Evolutionary conservation across 2,797 vertebrate genomes (phyloP).

Genomic region (Taeniopygia guttata): DNA sequence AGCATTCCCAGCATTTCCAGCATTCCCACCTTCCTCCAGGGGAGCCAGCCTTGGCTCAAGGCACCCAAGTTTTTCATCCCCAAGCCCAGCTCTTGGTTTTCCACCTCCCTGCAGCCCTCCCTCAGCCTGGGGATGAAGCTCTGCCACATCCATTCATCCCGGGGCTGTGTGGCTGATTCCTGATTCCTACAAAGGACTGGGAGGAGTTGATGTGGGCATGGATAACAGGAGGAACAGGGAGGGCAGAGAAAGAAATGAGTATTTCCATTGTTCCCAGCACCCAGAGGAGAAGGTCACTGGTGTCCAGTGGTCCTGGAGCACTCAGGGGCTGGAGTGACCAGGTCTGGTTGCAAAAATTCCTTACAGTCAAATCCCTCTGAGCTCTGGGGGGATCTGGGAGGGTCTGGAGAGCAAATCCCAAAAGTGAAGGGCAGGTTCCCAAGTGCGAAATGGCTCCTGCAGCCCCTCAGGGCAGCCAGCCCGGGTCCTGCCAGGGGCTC

Average conservation of each 20-base stretch:
- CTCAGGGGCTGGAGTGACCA: background rate
- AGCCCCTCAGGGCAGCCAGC: background rate
- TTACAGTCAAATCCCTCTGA: background rate
- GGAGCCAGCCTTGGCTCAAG: background rate
- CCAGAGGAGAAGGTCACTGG: background rate
- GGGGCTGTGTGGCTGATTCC: background rate
- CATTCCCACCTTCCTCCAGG: background rate
- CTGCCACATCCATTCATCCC: background rate
- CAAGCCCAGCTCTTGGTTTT: background rate
- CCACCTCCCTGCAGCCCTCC: background rate
- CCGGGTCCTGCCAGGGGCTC: background rate
- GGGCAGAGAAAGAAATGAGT: background rate
- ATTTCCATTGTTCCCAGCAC: background rate
- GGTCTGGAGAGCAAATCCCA: background rate
- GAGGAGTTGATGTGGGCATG: background rate
- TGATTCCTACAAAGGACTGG: background rate
- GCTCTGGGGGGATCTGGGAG: too few relatives aligned
- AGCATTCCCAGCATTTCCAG: background rate
- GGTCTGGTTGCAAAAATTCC: background rate
- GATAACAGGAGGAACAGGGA: background rate
- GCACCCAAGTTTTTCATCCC: background rate
- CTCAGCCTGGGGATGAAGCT: background rate
- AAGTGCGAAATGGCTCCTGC: background rate
- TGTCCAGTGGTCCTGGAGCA: background rate
- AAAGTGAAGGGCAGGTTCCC: background rate